phyloP scores from a whole-genome alignment of 2,797 vertebrate species.

The Sebastes elongatus region DNA sequence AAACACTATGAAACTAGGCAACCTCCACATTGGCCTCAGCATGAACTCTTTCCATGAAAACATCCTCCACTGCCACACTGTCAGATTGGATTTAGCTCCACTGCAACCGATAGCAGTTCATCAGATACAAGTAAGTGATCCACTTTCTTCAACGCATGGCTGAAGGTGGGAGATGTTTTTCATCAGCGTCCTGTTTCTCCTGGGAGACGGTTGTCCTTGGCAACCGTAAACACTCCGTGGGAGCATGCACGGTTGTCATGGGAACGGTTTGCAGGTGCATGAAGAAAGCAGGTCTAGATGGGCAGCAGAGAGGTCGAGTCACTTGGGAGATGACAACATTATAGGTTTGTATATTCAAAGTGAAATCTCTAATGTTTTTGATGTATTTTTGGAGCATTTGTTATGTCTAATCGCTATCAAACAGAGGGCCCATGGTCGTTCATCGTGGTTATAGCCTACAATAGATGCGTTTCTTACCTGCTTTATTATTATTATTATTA shows the following conservation, averaged over 20 bases:
- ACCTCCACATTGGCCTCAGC: background rate
- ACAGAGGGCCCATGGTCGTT: background rate
- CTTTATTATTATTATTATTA: background rate
- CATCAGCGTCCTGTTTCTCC: constrained; percentile 30
- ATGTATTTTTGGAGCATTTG: background rate
- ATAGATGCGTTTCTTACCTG: background rate
- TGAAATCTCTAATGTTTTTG: background rate
- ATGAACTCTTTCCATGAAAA: background rate
- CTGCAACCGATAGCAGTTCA: background rate
- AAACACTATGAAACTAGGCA: background rate
- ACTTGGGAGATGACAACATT: background rate
- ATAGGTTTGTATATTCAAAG: constrained; percentile 13
- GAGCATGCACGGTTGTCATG: constrained; percentile 61
- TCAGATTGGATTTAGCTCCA: constrained; percentile 2
- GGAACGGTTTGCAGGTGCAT: constrained; percentile 43
- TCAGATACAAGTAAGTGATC: constrained; percentile 16
- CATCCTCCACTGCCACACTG: background rate
- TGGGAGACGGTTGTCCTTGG: constrained; percentile 54
- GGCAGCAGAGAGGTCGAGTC: constrained; percentile 10
- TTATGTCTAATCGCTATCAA: background rate
- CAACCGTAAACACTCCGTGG: constrained; percentile 57
- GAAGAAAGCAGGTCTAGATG: constrained; percentile 16
- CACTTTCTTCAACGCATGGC: constrained; percentile 7
- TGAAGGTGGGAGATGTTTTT: background rate
- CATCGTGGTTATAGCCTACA: background rate